phyloP scores from a whole-genome alignment of 2,797 vertebrate genomes.

The Spinibarbus caldwelli region DNA sequence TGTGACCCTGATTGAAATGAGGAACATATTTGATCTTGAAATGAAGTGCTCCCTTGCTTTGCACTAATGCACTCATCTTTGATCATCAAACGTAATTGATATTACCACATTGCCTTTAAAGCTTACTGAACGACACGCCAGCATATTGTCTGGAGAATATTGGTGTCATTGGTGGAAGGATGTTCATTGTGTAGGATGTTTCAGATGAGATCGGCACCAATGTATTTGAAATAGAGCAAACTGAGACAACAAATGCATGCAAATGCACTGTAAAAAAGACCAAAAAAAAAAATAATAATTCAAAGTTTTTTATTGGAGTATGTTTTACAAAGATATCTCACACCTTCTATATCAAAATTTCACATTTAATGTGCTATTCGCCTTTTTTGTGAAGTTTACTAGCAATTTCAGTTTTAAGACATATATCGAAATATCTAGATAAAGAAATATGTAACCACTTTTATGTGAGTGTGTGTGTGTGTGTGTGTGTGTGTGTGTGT shows the following conservation, averaged over 20 bases:
- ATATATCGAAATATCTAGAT: not conserved
- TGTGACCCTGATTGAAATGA: conserved; percentile 41
- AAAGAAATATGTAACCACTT: not conserved
- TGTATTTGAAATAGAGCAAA: not conserved
- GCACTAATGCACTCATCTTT: conserved; percentile 44
- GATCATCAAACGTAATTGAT: conserved; percentile 47
- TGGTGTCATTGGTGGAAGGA: conserved; percentile 9
- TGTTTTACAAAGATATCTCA: not conserved
- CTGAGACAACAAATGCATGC: not conserved
- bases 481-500: too few species aligned
- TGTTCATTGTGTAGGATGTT: conserved; percentile 14
- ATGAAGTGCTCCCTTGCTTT: conserved; percentile 38
- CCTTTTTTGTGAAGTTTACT: not conserved
- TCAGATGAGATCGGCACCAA: conserved; percentile 7
- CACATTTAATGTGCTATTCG: not conserved
- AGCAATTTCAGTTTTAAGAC: not conserved
- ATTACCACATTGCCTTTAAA: conserved; percentile 43
- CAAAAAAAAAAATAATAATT: not conserved
- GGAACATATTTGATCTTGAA: conserved; percentile 46
- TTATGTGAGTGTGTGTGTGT: too few species aligned
- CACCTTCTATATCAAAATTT: not conserved
- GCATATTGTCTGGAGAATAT: conserved; percentile 3
- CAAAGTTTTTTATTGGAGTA: too few species aligned
- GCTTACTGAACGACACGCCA: conserved; percentile 2
- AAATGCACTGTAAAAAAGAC: too few species aligned